Evolutionary conservation across 2,797 vertebrate genomes (phyloP).

Genomic region (Somateria mollissima): DNA sequence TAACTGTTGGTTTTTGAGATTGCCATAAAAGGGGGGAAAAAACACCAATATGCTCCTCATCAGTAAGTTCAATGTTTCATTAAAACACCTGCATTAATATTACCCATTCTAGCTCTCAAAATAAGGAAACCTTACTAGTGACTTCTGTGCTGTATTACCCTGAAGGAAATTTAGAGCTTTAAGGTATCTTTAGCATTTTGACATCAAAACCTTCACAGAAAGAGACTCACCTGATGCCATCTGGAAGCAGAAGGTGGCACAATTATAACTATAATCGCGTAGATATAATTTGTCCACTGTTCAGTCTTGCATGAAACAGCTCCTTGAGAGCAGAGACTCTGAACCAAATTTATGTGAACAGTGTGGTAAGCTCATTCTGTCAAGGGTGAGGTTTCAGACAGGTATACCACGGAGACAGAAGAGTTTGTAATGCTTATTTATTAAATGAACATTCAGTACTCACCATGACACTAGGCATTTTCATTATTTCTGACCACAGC

Average conservation of each 20-base stretch:
- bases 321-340: not conserved
- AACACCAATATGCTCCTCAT: rapidly evolving
- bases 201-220: not conserved
- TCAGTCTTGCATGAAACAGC: not conserved
- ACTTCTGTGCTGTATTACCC: not conserved
- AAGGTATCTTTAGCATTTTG: conserved; percentile 2
- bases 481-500: not conserved
- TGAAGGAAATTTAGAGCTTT: not conserved
- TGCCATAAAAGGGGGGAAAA: not conserved
- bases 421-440: not conserved
- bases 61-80: not conserved
- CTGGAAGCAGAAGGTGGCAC: not conserved
- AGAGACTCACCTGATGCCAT: not conserved
- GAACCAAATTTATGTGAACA: not conserved
- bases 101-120: not conserved
- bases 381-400: not conserved
- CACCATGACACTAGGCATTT: not conserved
- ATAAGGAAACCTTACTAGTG: not conserved
- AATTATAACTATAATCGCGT: not conserved
- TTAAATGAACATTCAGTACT: not conserved
- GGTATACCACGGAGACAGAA: not conserved
- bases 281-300: not conserved
- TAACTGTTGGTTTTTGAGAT: not conserved
- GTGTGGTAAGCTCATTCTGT: rapidly evolving
- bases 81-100: not conserved